Evolutionary conservation across 2,113 vertebrate species (phyloP).

Genomic region (Forbesichthys agassizii): DNA sequence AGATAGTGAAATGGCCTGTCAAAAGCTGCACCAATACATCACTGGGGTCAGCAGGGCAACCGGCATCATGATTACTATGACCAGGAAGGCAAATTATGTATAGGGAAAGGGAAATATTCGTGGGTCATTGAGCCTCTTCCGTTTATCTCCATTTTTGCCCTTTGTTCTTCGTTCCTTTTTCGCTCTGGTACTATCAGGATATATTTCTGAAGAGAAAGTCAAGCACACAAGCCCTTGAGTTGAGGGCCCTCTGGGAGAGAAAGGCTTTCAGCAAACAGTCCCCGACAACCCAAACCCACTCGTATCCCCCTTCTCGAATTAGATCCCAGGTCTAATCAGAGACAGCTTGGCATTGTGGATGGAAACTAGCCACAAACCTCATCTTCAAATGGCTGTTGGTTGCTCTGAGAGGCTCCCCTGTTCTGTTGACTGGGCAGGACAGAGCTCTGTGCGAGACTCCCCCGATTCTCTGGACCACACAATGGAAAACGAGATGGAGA

Average conservation of each 20-base stretch:
- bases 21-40: slow-evolving; percentile 67
- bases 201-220: slow-evolving; percentile 64
- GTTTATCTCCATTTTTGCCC: slow-evolving; percentile 48
- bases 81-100: slow-evolving; percentile 11
- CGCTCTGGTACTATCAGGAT: slow-evolving; percentile 45
- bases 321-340: slow-evolving; percentile 74
- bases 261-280: slow-evolving; percentile 46
- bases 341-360: slow-evolving; percentile 71
- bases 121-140: slow-evolving; percentile 18
- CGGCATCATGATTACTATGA: slow-evolving; percentile 53
- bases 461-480: slow-evolving; percentile 68
- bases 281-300: slow-evolving; percentile 45
- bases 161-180: slow-evolving; percentile 35
- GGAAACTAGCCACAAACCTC: slow-evolving; percentile 75
- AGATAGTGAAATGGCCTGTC: slow-evolving; percentile 68
- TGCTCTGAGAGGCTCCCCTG: slow-evolving; percentile 63
- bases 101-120: slow-evolving; percentile 39
- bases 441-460: slow-evolving; percentile 47
- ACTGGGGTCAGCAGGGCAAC: slow-evolving; percentile 50
- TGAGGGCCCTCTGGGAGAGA: slow-evolving; percentile 51
- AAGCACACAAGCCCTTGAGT: slow-evolving; percentile 53
- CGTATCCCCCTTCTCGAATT: slow-evolving; percentile 67
- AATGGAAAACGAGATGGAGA: slow-evolving; percentile 65
- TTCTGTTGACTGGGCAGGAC: slow-evolving; percentile 68
- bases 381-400: slow-evolving; percentile 71